Evolutionary conservation across 2,113 vertebrate species (phyloP).

Genomic region (Larimichthys crocea): DNA sequence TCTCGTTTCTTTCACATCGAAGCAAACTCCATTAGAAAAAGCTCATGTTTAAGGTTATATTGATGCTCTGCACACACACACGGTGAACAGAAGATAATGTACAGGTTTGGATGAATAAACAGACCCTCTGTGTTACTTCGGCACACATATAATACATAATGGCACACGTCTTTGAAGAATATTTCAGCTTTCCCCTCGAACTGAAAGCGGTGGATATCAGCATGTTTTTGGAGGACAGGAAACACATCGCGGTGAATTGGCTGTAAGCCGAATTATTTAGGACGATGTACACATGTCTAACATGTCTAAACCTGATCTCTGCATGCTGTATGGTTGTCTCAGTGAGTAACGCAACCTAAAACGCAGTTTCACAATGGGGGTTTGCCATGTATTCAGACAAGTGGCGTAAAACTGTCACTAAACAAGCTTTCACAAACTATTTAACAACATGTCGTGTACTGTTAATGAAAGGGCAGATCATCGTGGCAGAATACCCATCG

Average conservation of each 20-base stretch:
- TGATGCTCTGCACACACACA: neutral
- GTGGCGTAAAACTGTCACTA: neutral
- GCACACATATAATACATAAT: neutral
- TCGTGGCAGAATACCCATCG: neutral
- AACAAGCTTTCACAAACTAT: neutral
- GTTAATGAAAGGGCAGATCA: neutral
- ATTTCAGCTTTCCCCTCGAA: neutral
- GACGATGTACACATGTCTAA: neutral
- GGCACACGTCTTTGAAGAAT: neutral
- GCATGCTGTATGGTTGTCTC: rapidly evolving
- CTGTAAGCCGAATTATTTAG: neutral
- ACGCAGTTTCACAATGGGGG: neutral
- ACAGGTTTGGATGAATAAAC: rapidly evolving
- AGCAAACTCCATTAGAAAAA: neutral
- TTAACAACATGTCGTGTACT: neutral
- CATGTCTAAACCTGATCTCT: rapidly evolving
- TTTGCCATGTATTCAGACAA: neutral
- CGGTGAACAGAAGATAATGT: rapidly evolving
- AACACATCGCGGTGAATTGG: rapidly evolving
- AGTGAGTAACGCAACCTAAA: neutral
- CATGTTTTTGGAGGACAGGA: rapidly evolving
- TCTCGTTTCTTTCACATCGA: neutral
- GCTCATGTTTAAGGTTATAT: neutral
- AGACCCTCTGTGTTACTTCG: neutral
- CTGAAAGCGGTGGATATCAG: neutral